phyloP scores from a whole-genome alignment of 2,888 invertebrate species.

The Pammene aurita region DNA sequence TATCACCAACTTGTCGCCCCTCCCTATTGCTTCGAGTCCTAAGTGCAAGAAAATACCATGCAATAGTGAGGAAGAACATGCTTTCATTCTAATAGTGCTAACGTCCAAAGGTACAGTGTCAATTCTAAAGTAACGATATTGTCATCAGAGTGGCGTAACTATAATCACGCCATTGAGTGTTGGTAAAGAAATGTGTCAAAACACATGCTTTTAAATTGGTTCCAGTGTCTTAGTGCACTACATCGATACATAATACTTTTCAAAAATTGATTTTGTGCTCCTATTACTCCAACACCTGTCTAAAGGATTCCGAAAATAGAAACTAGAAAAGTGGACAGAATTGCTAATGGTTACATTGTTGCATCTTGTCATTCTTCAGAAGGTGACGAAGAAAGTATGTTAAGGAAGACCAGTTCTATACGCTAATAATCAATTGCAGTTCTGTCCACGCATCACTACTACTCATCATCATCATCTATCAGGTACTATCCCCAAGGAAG shows the following conservation, averaged over 20 bases:
- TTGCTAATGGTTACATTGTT: background rate
- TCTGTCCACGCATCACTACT: background rate
- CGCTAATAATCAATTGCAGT: background rate
- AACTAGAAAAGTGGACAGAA: background rate
- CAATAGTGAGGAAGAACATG: conserved; percentile 78
- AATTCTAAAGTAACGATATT: conserved; percentile 18
- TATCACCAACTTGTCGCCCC: conserved; percentile 93
- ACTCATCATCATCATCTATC: too few relatives aligned
- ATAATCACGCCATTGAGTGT: background rate
- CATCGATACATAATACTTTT: conserved; percentile 29
- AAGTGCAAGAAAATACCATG: conserved; percentile 84
- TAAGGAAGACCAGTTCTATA: too few relatives aligned
- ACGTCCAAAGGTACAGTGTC: conserved; percentile 25
- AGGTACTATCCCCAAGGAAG: background rate
- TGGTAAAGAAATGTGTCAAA: conserved; percentile 41
- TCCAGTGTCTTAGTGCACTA: conserved; percentile 44
- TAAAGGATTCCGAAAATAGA: conserved; percentile 21
- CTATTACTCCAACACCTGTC: conserved; percentile 48
- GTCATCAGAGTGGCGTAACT: conserved; percentile 18
- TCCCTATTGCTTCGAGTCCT: conserved; percentile 88
- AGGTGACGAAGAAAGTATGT: too few relatives aligned
- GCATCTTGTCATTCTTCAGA: background rate
- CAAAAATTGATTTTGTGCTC: conserved; percentile 41
- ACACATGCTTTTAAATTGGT: conserved; percentile 45
- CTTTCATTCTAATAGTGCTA: conserved; percentile 49